phyloP scores from a whole-genome alignment of 2,797 vertebrate genomes.

The Xerus rutilus region DNA sequence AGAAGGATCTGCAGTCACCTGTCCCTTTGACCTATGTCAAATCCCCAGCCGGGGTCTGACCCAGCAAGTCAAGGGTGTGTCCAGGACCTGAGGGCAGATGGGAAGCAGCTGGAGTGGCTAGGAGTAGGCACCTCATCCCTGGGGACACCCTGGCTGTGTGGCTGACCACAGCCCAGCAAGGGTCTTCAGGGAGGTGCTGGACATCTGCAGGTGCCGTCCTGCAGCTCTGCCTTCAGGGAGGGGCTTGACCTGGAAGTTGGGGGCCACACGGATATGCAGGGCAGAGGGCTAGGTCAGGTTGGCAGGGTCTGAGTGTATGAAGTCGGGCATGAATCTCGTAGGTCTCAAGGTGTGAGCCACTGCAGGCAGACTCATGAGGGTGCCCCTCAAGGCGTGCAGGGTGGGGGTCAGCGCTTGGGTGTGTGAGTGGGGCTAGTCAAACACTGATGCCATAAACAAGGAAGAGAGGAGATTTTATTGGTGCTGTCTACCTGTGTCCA shows the following conservation, averaged over 20 bases:
- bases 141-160: background rate
- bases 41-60: background rate
- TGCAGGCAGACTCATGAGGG: background rate
- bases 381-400: accelerated
- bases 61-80: background rate
- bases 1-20: background rate
- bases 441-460: background rate
- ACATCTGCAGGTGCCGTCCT: accelerated
- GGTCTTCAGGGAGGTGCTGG: background rate
- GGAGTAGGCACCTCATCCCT: background rate
- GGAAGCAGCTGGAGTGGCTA: background rate
- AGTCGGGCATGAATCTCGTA: background rate
- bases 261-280: background rate
- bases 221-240: background rate
- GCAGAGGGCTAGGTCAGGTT: background rate
- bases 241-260: background rate
- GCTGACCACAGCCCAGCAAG: background rate
- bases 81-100: background rate
- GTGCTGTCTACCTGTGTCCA: background rate
- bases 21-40: background rate
- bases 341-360: background rate
- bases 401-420: background rate
- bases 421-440: accelerated
- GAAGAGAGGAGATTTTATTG: constrained; percentile 68
- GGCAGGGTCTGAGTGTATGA: constrained; percentile 2